Evolutionary conservation across 2,113 vertebrate genomes (phyloP).

Genomic region (Lepisosteus oculatus): DNA sequence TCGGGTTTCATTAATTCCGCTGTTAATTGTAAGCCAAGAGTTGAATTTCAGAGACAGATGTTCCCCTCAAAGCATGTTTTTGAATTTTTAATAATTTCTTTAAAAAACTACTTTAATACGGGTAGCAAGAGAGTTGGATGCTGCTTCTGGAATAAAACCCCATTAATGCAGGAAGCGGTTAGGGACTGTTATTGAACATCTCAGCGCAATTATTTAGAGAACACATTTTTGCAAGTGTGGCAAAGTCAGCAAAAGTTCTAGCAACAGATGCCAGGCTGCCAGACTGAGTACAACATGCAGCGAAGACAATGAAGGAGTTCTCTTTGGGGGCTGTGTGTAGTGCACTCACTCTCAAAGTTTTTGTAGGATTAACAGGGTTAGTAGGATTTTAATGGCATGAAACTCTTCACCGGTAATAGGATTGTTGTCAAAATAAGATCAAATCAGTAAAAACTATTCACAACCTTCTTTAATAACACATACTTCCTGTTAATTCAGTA

Average conservation of each 20-base stretch:
- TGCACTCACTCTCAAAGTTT: not conserved
- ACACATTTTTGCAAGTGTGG: not conserved
- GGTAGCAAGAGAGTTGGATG: not conserved
- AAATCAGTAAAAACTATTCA: too few species aligned
- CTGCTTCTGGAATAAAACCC: not conserved
- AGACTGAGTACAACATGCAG: not conserved
- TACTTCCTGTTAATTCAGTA: too few species aligned
- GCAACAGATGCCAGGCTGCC: slow-evolving; percentile 17
- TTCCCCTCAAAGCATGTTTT: slow-evolving; percentile 9
- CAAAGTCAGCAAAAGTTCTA: slow-evolving; percentile 10
- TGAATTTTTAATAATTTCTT: slow-evolving; percentile 5
- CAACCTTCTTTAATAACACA: too few species aligned
- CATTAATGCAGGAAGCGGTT: not conserved
- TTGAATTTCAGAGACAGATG: slow-evolving; percentile 14
- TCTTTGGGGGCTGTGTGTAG: not conserved
- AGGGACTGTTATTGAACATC: slow-evolving; percentile 8
- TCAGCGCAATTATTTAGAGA: slow-evolving; percentile 13
- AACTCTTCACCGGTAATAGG: too few species aligned
- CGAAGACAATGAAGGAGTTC: not conserved
- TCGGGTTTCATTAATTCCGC: slow-evolving; percentile 5
- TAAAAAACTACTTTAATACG: not conserved
- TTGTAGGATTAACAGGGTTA: too few species aligned
- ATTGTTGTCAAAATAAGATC: too few species aligned
- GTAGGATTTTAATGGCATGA: too few species aligned
- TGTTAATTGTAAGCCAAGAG: not conserved